Percentiles rank a stretch among this genome's conserved stretches.
Evolutionary conservation across 2,888 invertebrate genomes (phyloP).

Genomic region (Aphidius colemani): DNA sequence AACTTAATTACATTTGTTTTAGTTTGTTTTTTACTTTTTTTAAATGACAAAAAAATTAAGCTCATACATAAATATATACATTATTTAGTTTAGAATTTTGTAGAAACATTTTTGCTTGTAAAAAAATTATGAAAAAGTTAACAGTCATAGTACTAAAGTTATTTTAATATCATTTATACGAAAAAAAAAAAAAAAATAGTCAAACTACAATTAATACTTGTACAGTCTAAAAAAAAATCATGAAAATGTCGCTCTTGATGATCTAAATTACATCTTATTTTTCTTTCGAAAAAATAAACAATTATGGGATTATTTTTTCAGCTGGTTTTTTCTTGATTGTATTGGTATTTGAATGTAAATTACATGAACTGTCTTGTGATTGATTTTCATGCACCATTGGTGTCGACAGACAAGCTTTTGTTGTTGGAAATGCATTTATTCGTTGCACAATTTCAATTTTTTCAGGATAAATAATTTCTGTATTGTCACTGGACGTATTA

Average conservation of each 20-base stretch:
- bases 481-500: constrained; percentile 3
- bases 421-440: constrained; percentile 35
- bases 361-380: constrained; percentile 39
- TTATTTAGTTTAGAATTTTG: constrained; percentile 10
- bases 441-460: constrained; percentile 46
- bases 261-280: no score
- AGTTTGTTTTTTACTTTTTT: no score
- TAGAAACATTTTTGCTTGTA: constrained; percentile 41
- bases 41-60: no score
- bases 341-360: constrained; percentile 44
- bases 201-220: constrained; percentile 15
- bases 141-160: no score
- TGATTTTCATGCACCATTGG: constrained; percentile 34
- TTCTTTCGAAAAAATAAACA: no score
- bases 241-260: constrained; percentile 4
- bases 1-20: no score
- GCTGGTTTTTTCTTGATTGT: constrained; percentile 48
- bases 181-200: constrained; percentile 29
- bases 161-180: background rate
- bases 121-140: constrained; percentile 36
- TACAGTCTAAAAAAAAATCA: constrained; percentile 15
- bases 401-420: constrained; percentile 25
- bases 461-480: constrained; percentile 35
- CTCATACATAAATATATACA: no score
- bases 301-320: constrained; percentile 30